These are phyloP conservation scores for Sebastes paucispinis DNA, from an alignment of 2,797 vertebrate species.

Conservation along the genomic window DNA sequence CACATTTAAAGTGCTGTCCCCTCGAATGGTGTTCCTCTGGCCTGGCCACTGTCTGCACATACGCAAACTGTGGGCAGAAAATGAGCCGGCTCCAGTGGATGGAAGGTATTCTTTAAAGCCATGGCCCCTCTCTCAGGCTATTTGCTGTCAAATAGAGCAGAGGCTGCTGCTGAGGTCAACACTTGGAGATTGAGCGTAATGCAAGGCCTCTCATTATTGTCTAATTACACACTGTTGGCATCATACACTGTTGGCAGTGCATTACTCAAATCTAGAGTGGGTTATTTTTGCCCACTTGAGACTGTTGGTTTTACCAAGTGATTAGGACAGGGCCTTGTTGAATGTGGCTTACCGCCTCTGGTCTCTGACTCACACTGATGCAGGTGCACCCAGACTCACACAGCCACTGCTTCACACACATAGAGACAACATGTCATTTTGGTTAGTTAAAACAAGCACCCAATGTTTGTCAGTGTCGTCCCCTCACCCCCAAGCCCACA, in stretches of 20 bases:
- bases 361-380: conserved; percentile 62
- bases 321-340: conserved; percentile 76
- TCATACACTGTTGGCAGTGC: conserved; percentile 82
- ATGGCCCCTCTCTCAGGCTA: conserved; percentile 84
- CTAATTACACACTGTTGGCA: conserved; percentile 86
- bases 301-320: conserved; percentile 77
- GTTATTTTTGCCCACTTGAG: conserved; percentile 86
- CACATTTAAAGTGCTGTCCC: conserved; percentile 67
- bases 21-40: conserved; percentile 64
- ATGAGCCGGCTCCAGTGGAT: conserved; percentile 60
- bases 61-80: conserved; percentile 57
- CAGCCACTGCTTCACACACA: conserved; percentile 62
- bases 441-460: conserved; percentile 81
- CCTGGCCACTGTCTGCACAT: conserved; percentile 39
- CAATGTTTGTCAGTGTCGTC: conserved; percentile 81
- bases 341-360: conserved; percentile 76
- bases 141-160: conserved; percentile 85
- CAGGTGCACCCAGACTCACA: conserved; percentile 64
- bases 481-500: conserved; percentile 58
- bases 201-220: conserved; percentile 82
- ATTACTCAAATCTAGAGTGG: conserved; percentile 78
- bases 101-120: conserved; percentile 81
- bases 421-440: conserved; percentile 74
- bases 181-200: conserved; percentile 81
- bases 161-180: conserved; percentile 86